Conservation (phyloP, 2,888 invertebrate genomes). For the Leptopilina drosophilae region DNA sequence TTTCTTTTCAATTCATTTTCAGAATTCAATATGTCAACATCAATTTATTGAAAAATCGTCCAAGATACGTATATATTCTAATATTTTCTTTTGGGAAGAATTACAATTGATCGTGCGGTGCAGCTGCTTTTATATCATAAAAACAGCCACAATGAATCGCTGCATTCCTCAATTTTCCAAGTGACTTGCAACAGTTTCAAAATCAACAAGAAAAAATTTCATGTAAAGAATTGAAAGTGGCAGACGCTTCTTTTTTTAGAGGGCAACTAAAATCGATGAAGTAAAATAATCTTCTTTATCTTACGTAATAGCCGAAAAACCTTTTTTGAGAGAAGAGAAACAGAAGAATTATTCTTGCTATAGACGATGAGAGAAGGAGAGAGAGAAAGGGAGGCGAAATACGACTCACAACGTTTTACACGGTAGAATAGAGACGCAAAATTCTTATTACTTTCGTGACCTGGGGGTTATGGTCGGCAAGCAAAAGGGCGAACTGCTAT, state of each 20-base stretch:
- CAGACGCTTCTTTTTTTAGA: slow-evolving; percentile 12
- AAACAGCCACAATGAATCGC: slow-evolving; percentile 20
- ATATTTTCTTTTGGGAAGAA: not conserved
- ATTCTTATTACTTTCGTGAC: slow-evolving; percentile 65
- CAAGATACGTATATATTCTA: not conserved
- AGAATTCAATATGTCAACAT: not conserved
- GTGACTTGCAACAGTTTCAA: slow-evolving; percentile 18
- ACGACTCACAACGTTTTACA: slow-evolving; percentile 43
- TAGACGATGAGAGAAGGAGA: not conserved
- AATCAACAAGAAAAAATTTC: slow-evolving; percentile 2
- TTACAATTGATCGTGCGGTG: not conserved
- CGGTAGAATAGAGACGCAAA: slow-evolving; percentile 58
- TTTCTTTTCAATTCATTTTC: not conserved
- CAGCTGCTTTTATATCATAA: not conserved
- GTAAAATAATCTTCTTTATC: slow-evolving; percentile 37
- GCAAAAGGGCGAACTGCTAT: slow-evolving; percentile 61
- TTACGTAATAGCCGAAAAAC: slow-evolving; percentile 40
- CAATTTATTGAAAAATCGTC: slow-evolving; percentile 1
- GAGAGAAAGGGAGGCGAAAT: slow-evolving; percentile 25
- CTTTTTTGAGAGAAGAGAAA: slow-evolving; percentile 30
- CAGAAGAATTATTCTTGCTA: slow-evolving; percentile 10
- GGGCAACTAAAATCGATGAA: slow-evolving; percentile 19
- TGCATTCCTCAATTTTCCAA: slow-evolving; percentile 31
- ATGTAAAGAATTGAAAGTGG: not conserved
- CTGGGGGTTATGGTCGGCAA: slow-evolving; percentile 44